Conservation (phyloP, 2,113 vertebrate species). For the Festucalex cinctus region DNA sequence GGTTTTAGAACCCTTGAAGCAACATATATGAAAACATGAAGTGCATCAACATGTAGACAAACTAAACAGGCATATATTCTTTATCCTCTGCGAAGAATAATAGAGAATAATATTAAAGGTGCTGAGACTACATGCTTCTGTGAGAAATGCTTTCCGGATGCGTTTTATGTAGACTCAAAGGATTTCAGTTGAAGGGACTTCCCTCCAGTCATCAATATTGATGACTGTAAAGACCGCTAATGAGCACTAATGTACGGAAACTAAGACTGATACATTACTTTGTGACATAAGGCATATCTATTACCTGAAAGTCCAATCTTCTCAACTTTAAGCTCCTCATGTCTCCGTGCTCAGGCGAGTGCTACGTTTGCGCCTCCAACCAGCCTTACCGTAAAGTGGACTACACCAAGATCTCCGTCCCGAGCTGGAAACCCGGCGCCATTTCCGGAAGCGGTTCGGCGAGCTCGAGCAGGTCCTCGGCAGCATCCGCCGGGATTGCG, state of each 20-base stretch:
- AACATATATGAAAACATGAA: too few relatives aligned
- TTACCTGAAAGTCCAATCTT: not conserved
- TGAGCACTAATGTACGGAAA: slow-evolving; percentile 42
- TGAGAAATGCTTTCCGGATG: not conserved
- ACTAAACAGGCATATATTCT: too few relatives aligned
- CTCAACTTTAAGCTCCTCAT: not conserved
- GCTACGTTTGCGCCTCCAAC: slow-evolving; percentile 63
- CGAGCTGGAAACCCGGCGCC: slow-evolving; percentile 63
- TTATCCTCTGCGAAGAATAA: too few relatives aligned
- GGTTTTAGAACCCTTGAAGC: too few relatives aligned
- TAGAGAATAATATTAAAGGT: too few relatives aligned
- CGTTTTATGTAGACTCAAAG: not conserved
- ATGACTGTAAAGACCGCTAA: slow-evolving; percentile 47
- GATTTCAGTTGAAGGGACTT: not conserved
- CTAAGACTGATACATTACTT: slow-evolving; percentile 23
- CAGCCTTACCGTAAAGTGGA: slow-evolving; percentile 62
- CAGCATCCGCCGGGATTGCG: slow-evolving; percentile 20
- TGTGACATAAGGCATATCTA: too few relatives aligned
- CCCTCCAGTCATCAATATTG: slow-evolving; percentile 34
- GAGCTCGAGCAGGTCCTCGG: not conserved
- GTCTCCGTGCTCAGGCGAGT: slow-evolving; percentile 44
- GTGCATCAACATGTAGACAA: too few relatives aligned
- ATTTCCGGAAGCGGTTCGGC: not conserved
- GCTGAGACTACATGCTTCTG: too few relatives aligned
- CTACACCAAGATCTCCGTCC: slow-evolving; percentile 63